Evolutionary conservation across 2,888 invertebrate genomes (phyloP), one percentile per base, ranked within the genome.

Genomic region (Acleris laterana): DNA sequence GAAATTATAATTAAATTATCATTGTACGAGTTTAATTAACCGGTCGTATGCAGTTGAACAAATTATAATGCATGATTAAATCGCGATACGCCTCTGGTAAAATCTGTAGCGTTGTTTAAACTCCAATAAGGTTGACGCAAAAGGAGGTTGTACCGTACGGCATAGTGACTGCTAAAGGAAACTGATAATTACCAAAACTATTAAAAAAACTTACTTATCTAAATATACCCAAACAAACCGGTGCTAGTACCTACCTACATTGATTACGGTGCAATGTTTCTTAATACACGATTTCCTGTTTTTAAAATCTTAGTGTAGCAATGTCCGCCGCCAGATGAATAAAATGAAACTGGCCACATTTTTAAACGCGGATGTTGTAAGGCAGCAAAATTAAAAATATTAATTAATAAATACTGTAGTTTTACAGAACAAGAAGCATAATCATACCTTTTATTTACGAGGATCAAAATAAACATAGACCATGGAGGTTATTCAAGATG

Each of bases 271-370:
- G 55, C 44, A 65, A 60, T 42, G 59, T 61, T 65, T 65, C 65
- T 56, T 65, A 65, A 61, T 61, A 65, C 60, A 65, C 55, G 57
- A 57, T 62, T 66, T 66, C 66, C 66, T 62, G 66, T 66, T 66
- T 66, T 66, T 62, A 62, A 65, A 66, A 62, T 56, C 56, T 52
- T 61, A 56, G 62, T 68, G 68, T 62, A 58, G 68, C 68, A 68
- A 68, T 64, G 52, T 68, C 68, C 68, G 68, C 57, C 50, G 48
- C 49, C 64, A 68, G 64, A 64, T 68, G 59, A 59, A 59, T 61
- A 57, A 17, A 38, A 25, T 59, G 51, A 53, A 58, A 52, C 58
- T 60, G 60, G 53, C 58, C 63, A 55, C 48, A 49, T 51, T 42
- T 50, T 50, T 57, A 58, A 32, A 57, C 56, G 61, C 59, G 62